Evolutionary conservation across 1,140 invertebrate species (phyloP), one percentile per base, ranked within the genome.

Genomic region (Vollenhovia emeryi): DNA sequence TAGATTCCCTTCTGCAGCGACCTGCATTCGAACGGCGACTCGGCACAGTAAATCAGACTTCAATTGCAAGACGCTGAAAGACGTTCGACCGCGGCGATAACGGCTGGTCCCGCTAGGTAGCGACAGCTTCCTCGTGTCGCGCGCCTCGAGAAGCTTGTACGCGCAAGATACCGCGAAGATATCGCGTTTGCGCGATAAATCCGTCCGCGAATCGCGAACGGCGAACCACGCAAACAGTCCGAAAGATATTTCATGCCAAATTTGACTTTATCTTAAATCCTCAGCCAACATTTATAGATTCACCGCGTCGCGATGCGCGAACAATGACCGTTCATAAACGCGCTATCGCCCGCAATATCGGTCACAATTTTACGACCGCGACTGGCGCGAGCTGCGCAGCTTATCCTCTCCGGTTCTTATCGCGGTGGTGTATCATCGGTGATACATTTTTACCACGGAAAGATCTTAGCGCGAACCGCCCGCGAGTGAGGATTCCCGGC

Each of bases 21-120:
- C 21, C 27, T 11, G n/a, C 48, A 15, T 59, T 59, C 52, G 43
- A 71, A 27, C 62, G 50, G 40, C 33, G n/a, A 50, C 24, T 55
- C 33, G 52, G 60, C 75, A 36, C 18, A 66, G 60, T 76, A 88
- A 91, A 92, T 94, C 90, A 89, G 91, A 91, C 91, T 93, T 93
- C 92, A 91, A 94, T 92, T 91, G 91, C 87, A 45, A 90, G 69
- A 82, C 88, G 84, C 57, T 48, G 15, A 78, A 45, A 62, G 78
- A 57, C 36, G 48, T 43, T 40, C 64, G 40, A 73, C n/a, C 24
- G 57, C 18, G 50, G 57, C 43, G 75, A 87, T 66, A 40, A 50
- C 21, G 78, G 11, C 64, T 48, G 71, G 59, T 68, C 50, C 21
- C 33, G 11, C 24, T 13, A n/a, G n/a, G 18, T 36, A 48, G 48